Conservation (phyloP, 2,888 invertebrate species). For the Xylophagus ater region DNA sequence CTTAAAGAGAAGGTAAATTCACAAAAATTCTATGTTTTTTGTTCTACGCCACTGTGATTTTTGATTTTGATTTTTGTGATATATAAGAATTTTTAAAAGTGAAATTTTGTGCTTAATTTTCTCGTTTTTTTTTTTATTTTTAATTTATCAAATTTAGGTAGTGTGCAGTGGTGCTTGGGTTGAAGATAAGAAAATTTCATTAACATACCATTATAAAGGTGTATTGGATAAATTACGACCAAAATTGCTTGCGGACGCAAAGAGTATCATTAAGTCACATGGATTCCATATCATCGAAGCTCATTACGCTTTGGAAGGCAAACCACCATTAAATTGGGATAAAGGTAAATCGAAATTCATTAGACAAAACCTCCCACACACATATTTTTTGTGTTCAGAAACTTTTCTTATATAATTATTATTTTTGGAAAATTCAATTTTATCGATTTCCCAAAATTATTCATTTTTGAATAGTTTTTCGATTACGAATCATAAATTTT, state of each 20-base stretch:
- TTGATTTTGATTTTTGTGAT: no score
- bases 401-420: no score
- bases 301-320: slow-evolving; percentile 64
- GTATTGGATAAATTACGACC: slow-evolving; percentile 50
- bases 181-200: slow-evolving; percentile 61
- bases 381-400: no score
- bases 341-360: no score
- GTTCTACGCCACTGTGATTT: no score
- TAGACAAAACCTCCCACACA: no score
- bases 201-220: slow-evolving; percentile 64
- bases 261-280: slow-evolving; percentile 50
- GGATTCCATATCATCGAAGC: slow-evolving; percentile 59
- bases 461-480: slow-evolving; percentile 4
- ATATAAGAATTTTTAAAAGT: no score
- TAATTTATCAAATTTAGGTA: slow-evolving; percentile 36
- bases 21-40: no score
- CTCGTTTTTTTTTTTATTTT: not conserved
- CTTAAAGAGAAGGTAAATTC: slow-evolving; percentile 53
- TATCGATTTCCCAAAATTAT: slow-evolving; percentile 1
- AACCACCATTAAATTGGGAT: slow-evolving; percentile 69
- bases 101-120: no score
- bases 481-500: slow-evolving; percentile 1
- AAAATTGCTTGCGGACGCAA: slow-evolving; percentile 49
- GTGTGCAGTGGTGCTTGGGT: slow-evolving; percentile 66
- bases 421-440: slow-evolving; percentile 7